Percentiles rank a stretch among this genome's conserved stretches.
phyloP scores from a whole-genome alignment of 1,140 invertebrate genomes.

The Acromyrmex echinatior region DNA sequence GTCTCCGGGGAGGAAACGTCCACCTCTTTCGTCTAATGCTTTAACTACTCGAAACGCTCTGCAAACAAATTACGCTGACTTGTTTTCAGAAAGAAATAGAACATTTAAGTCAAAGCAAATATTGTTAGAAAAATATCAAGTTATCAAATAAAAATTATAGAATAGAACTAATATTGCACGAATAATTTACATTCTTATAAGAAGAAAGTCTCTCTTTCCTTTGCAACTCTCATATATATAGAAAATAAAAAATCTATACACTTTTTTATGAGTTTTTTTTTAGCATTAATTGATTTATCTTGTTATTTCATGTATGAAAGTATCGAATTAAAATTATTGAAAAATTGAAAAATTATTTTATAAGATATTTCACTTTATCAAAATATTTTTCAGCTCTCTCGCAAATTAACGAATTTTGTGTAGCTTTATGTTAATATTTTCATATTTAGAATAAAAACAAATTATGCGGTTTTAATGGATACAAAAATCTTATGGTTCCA shows the following conservation, averaged over 20 bases:
- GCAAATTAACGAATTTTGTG: background rate
- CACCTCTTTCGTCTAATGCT: slow-evolving; percentile 8
- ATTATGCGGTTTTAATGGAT: background rate
- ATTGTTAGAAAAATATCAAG: background rate
- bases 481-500: background rate
- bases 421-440: background rate
- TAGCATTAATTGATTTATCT: background rate
- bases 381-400: too few species aligned
- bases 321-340: background rate
- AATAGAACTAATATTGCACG: slow-evolving; percentile 1
- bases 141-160: background rate
- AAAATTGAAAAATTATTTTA: background rate
- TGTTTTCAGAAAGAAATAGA: background rate
- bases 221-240: background rate
- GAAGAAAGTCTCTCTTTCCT: background rate
- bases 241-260: background rate
- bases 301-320: background rate
- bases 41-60: background rate
- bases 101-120: background rate
- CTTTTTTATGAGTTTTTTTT: background rate
- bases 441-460: background rate
- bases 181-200: background rate
- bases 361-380: background rate
- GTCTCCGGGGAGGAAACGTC: background rate
- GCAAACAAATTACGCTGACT: background rate